A percentile compares a stretch with the other conserved stretches of the same genome.
These are phyloP conservation scores for Phyllotis vaccarum DNA, from an alignment of 2,797 vertebrate species.

Conservation along the genomic window DNA sequence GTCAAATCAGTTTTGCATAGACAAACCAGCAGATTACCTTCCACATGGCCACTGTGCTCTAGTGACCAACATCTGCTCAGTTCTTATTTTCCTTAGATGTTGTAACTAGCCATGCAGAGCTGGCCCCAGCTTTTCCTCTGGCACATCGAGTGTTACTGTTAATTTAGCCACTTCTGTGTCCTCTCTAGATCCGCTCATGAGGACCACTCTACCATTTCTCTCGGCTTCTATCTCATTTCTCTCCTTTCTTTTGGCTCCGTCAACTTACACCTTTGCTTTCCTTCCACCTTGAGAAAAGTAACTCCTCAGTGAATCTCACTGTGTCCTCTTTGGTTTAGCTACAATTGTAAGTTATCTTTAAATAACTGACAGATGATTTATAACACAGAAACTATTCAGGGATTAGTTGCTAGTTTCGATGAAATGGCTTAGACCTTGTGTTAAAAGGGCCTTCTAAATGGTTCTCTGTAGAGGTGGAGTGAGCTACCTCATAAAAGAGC, in stretches of 20 bases:
- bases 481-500: background rate
- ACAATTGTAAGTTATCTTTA: background rate
- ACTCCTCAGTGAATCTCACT: conserved; percentile 1
- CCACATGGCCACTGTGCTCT: background rate
- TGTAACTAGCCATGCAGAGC: background rate
- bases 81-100: background rate
- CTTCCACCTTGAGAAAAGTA: background rate
- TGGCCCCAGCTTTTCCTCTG: background rate
- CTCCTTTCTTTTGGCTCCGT: background rate
- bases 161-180: background rate
- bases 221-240: background rate
- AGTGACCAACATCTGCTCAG: no score
- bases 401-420: conserved; percentile 3
- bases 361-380: background rate
- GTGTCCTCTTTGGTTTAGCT: conserved; percentile 10
- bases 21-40: background rate
- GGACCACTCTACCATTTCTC: background rate
- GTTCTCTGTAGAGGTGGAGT: background rate
- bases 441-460: conserved; percentile 31
- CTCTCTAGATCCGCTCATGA: background rate
- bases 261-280: background rate
- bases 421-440: background rate
- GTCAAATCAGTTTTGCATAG: background rate
- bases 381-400: background rate
- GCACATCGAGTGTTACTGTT: background rate